Percentiles rank a stretch among this genome's conserved stretches.
phyloP scores from a whole-genome alignment of 2,113 vertebrate species.

The Odontophorus gujanensis region DNA sequence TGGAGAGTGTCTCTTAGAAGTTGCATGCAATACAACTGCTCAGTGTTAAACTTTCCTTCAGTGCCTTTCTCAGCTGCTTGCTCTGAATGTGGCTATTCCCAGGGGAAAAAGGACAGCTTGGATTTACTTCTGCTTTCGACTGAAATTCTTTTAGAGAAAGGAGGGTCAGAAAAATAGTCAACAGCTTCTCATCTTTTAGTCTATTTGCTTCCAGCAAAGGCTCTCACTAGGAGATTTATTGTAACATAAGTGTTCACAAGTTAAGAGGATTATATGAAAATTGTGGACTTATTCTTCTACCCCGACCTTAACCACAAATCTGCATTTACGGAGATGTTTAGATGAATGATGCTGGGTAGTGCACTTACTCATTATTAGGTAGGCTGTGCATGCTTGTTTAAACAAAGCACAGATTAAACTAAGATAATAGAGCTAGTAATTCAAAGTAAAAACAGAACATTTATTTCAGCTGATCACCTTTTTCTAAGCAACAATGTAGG shows the following conservation, averaged over 20 bases:
- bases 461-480: background rate
- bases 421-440: background rate
- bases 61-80: background rate
- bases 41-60: background rate
- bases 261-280: background rate
- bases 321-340: background rate
- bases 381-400: background rate
- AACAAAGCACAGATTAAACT: background rate
- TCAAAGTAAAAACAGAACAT: background rate
- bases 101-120: background rate
- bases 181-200: background rate
- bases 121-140: background rate
- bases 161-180: background rate
- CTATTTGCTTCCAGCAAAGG: background rate
- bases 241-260: background rate
- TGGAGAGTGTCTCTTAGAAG: slow-evolving; percentile 21
- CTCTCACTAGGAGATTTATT: background rate
- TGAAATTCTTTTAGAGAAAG: background rate
- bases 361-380: background rate
- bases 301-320: background rate
- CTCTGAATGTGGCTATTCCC: background rate
- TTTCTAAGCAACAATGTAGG: background rate
- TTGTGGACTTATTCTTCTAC: background rate
- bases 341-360: background rate
- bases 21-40: background rate